Percentiles rank a stretch among this genome's conserved stretches.
phyloP scores from a whole-genome alignment of 2,888 invertebrate genomes.

The Caenorhabditis drosophilae region DNA sequence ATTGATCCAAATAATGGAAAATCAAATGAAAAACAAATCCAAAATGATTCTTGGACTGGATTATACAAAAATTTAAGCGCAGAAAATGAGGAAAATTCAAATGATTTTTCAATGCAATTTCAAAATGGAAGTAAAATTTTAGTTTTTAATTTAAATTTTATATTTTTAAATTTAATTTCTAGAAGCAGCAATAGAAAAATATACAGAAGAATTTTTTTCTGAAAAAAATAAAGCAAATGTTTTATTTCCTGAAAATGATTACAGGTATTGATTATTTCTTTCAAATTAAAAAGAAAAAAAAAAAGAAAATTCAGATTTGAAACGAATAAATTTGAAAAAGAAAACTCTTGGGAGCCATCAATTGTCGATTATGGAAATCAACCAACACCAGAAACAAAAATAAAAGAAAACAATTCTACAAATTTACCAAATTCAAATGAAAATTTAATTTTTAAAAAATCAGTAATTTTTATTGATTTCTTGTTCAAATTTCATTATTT shows the following conservation, averaged over 20 bases:
- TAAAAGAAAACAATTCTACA: too few species aligned
- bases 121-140: not conserved
- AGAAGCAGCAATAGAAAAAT: not conserved
- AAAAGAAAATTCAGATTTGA: too few species aligned
- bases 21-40: not conserved
- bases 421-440: too few species aligned
- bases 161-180: not conserved
- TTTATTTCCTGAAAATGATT: not conserved
- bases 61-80: not conserved
- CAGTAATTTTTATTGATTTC: too few species aligned
- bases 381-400: not conserved
- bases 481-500: too few species aligned
- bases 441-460: too few species aligned
- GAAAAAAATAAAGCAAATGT: not conserved
- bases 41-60: not conserved
- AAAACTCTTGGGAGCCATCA: slow-evolving; percentile 7
- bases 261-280: too few species aligned
- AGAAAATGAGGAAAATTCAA: not conserved
- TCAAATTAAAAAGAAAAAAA: too few species aligned
- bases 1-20: not conserved
- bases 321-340: slow-evolving; percentile 2
- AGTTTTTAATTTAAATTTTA: not conserved
- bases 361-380: not conserved
- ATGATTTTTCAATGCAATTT: not conserved
- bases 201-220: not conserved